Conservation (phyloP, 2,888 invertebrate species). For the Agonopterix arenella region DNA sequence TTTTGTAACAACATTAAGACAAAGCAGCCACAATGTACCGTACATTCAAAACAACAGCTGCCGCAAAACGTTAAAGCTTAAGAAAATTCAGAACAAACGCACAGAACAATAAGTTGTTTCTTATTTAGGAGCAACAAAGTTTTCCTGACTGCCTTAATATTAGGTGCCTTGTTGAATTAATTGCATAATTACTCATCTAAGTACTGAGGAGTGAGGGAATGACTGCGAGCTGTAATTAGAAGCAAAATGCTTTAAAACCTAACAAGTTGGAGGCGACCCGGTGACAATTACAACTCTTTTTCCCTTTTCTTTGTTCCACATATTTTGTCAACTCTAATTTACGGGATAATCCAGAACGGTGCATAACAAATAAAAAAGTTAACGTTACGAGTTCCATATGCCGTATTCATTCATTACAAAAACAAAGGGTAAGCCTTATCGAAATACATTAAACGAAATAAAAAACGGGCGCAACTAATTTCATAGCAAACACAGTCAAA, state of each 20-base stretch:
- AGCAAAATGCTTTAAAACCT: constrained; percentile 9
- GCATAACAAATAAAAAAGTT: too few relatives aligned
- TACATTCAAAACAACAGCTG: constrained; percentile 21
- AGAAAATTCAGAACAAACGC: constrained; percentile 39
- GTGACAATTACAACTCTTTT: too few relatives aligned
- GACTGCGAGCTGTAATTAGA: constrained; percentile 10
- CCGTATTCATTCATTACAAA: too few relatives aligned
- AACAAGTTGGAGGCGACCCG: background rate
- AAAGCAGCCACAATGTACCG: too few relatives aligned
- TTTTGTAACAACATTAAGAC: too few relatives aligned
- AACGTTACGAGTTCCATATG: too few relatives aligned
- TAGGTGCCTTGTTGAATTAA: constrained; percentile 61
- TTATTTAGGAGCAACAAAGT: constrained; percentile 53
- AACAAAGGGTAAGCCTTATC: too few relatives aligned
- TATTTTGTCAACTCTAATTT: too few relatives aligned
- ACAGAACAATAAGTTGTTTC: constrained; percentile 46
- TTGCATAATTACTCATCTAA: constrained; percentile 55
- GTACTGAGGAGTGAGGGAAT: background rate
- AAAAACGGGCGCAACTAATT: too few relatives aligned
- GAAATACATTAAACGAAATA: too few relatives aligned
- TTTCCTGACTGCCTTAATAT: constrained; percentile 37
- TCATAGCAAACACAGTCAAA: constrained; percentile 3
- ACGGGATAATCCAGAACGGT: too few relatives aligned
- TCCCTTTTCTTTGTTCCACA: too few relatives aligned
- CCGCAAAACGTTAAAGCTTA: constrained; percentile 21